Evolutionary conservation across 2,888 invertebrate genomes (phyloP), one percentile per base, ranked within the genome.

Genomic region (Melangyna quadrimaculata): DNA sequence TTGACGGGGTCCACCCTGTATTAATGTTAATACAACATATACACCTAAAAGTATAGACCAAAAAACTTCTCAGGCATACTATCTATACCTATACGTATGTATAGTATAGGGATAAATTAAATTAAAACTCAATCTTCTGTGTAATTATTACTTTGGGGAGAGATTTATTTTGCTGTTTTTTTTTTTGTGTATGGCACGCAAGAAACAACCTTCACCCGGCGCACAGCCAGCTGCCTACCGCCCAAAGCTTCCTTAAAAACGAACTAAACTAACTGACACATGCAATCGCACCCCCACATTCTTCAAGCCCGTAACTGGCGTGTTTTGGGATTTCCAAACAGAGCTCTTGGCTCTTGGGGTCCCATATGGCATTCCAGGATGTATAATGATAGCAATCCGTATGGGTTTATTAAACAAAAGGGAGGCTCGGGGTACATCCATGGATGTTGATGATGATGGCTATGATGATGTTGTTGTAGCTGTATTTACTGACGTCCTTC

Each of bases 121-220:
- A 90, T 91, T 91, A 90, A 91, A 91, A 91, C 89, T 89, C 90
- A 91, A 91, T 91, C 90, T 91, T 88, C 89, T 90, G 89, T 90
- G 89, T 91, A 90, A 91, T 91, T 91, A 91, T 91, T 89, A 89
- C 89, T 89, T 90, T 88, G 88, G 89, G 89, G 88, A 90, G 87
- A 88, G 88, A 86, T 86, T 81, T 86, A 86, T 86, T 86, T 77
- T 81, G 77, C 59, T 79, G 74, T 79, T 84, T 75, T 43, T 69
- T 8, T 72, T n/a, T 17, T 22, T 27, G 51, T 57, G 2, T 35
- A 74, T 65, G 59, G 77, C 86, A 86, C 86, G 86, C 81, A 81
- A 73, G 77, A 57, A 27, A 40, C 24, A 22, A 48, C 32, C 43
- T 55, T 45, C 40, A 37, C n/a, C 53, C 43, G 12, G 19, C 37